Evolutionary conservation across 2,797 vertebrate genomes (phyloP), one percentile per base, ranked within the genome.

Genomic region (Meda fulgida): DNA sequence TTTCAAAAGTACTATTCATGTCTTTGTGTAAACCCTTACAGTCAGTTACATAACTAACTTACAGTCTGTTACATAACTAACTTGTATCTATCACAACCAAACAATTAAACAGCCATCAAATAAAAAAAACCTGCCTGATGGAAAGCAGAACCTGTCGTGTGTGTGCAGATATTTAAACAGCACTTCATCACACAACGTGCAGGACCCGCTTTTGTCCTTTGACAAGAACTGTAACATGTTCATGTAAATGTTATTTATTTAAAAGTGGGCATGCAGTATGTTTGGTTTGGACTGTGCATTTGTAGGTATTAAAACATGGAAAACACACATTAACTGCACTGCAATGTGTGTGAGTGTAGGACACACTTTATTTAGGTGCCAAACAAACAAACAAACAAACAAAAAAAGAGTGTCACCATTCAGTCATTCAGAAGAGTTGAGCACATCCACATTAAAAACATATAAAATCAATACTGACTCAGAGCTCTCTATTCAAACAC

Each of bases 401-500:
- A 72, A 75, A 31, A n/a, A 31, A 53, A 75, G 91, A 91, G 92
- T 92, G 93, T 94, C 92, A 94, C 92, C 94, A 94, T 92, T 94
- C 93, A 94, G 85, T 80, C 87, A 87, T 85, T 87, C 71, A 78
- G 38, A 34, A 83, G 66, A 53, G 84, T 91, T 93, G 92, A 94
- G 90, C 92, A 93, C 93, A 95, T 91, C 91, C 93, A 95, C 94
- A 93, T 95, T 94, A 51, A 95, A 95, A 36, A 95, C 95, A 95
- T 94, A 95, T 87, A 95, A 95, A 95, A 95, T 94, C 88, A 95
- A 95, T 93, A 93, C 94, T 93, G 93, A 93, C 90, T 91, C 89
- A 86, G 87, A 93, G 92, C 93, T 88, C 90, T 91, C 91, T 43
- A 71, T 38, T 63, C 21, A 60, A 65, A 40, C 36, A 46, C 58